Conservation (phyloP, 53 echinoderm and acorn worm species). For the Antedon mediterranea region DNA sequence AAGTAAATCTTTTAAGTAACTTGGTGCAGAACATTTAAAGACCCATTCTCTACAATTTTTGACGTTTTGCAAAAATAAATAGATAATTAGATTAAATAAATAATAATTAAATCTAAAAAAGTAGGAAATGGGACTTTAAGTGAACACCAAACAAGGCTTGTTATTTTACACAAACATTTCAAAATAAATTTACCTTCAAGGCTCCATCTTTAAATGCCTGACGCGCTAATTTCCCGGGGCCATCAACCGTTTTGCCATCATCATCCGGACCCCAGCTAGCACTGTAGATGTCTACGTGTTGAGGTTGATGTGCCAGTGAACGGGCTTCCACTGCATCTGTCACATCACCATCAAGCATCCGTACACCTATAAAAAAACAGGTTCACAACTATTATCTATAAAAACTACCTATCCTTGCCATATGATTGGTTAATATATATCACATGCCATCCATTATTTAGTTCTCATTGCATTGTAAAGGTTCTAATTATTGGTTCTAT, state of each 20-base stretch:
- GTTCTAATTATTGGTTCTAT: no score
- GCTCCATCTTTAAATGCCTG: slow-evolving; percentile 49
- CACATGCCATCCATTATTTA: not conserved
- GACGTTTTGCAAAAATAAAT: no score
- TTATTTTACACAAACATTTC: no score
- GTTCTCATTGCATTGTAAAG: no score
- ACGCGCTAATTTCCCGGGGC: slow-evolving; percentile 49
- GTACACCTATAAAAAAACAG: slow-evolving; percentile 20
- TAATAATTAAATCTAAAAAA: no score
- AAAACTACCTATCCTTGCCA: not conserved
- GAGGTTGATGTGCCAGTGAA: slow-evolving; percentile 38
- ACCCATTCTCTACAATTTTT: no score
- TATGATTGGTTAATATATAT: not conserved
- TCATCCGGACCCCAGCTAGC: slow-evolving; percentile 78
- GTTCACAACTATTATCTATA: not conserved
- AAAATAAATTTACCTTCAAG: slow-evolving; percentile 16
- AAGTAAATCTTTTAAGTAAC: no score
- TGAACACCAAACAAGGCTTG: no score
- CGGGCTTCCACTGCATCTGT: slow-evolving; percentile 56
- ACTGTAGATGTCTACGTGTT: slow-evolving; percentile 65
- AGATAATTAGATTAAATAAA: no score
- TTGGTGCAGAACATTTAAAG: no score
- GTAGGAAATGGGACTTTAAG: no score
- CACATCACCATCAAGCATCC: slow-evolving; percentile 66
- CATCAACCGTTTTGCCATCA: slow-evolving; percentile 71